Percentiles rank a stretch among this genome's conserved stretches.
phyloP scores from a whole-genome alignment of 2,797 vertebrate genomes.

The Caiman crocodilus region DNA sequence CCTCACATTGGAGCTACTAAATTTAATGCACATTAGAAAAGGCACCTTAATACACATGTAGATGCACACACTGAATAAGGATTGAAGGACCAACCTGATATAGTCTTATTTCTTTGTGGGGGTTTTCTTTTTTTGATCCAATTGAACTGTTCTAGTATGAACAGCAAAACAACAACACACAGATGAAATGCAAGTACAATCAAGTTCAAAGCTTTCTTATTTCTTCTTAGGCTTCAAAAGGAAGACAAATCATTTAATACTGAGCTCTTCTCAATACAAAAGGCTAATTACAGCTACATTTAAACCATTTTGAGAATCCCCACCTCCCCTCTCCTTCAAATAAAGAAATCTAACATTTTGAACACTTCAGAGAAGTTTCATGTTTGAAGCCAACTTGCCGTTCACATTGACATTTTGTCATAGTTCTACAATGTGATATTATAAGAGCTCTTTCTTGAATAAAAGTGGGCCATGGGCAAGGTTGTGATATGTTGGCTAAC shows the following conservation, averaged over 20 bases:
- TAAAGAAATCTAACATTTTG: neutral
- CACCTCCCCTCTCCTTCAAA: neutral
- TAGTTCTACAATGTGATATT: neutral
- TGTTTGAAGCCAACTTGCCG: neutral
- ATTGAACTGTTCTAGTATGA: neutral
- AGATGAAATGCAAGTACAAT: constrained; percentile 12
- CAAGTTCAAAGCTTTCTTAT: constrained; percentile 10
- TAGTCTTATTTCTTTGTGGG: neutral
- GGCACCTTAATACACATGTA: too few relatives aligned
- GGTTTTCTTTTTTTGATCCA: neutral
- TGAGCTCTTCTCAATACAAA: constrained; percentile 4
- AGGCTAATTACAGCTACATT: neutral
- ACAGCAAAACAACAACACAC: constrained; percentile 16
- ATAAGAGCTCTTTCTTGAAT: neutral
- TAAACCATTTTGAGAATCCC: neutral
- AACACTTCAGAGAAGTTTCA: neutral
- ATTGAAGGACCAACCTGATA: neutral
- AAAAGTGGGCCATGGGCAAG: neutral
- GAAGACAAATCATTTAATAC: neutral
- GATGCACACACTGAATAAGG: neutral
- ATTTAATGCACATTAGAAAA: too few relatives aligned
- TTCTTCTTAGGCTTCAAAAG: neutral
- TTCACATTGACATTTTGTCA: neutral
- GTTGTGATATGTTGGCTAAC: neutral
- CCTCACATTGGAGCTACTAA: too few relatives aligned